phyloP scores from a whole-genome alignment of 2,797 vertebrate species.

The Clarias laeviceps region DNA sequence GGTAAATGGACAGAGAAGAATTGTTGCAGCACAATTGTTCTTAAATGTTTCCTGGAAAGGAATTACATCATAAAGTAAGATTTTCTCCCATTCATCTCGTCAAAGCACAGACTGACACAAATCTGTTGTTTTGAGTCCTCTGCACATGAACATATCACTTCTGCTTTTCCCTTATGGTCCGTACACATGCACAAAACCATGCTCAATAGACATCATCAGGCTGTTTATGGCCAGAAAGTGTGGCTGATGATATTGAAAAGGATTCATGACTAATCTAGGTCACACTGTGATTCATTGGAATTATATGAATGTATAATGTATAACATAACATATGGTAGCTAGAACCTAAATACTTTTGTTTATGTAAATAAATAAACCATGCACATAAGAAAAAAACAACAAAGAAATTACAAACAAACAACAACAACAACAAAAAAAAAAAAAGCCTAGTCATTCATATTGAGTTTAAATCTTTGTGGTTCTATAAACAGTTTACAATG shows the following conservation, averaged over 20 bases:
- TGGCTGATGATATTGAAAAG: background rate
- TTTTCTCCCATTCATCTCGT: slow-evolving; percentile 63
- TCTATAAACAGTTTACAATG: slow-evolving; percentile 14
- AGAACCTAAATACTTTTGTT: background rate
- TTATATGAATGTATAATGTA: too few species aligned
- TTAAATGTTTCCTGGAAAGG: slow-evolving; percentile 44
- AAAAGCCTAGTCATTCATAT: background rate
- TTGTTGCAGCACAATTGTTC: slow-evolving; percentile 1
- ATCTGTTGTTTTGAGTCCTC: slow-evolving; percentile 56
- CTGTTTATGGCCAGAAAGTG: background rate
- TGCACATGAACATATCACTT: slow-evolving; percentile 52
- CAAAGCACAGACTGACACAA: slow-evolving; percentile 61
- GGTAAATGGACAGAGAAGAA: background rate
- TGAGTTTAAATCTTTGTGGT: background rate
- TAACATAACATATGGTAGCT: too few species aligned
- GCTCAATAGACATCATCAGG: background rate
- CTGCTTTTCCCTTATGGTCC: background rate
- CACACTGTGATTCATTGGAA: slow-evolving; percentile 12
- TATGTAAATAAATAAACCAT: background rate
- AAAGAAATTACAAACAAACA: background rate
- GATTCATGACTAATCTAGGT: background rate
- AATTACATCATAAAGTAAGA: slow-evolving; percentile 37
- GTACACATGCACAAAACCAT: background rate
- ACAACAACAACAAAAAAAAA: too few species aligned
- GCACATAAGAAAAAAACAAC: background rate